Percentiles rank a stretch among this genome's conserved stretches.
These are phyloP conservation scores for Leptopilina clavipes DNA, from an alignment of 1,140 invertebrate species.

Conservation along the genomic window DNA sequence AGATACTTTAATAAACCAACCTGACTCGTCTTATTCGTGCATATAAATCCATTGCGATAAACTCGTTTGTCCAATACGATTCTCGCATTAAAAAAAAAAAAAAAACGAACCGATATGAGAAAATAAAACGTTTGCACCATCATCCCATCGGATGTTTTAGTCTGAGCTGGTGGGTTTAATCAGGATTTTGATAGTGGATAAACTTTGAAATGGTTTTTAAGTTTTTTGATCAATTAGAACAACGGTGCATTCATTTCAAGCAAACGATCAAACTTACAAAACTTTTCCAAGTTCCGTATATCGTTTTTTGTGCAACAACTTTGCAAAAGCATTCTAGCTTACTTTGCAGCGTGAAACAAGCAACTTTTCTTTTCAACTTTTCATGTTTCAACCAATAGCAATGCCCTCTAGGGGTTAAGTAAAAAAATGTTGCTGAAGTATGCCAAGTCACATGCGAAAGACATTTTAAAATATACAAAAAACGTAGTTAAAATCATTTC, in stretches of 20 bases:
- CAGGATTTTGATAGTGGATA: conserved; percentile 13
- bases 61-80: conserved; percentile 27
- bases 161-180: conserved; percentile 24
- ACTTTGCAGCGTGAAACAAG: conserved; percentile 20
- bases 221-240: conserved; percentile 33
- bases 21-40: conserved; percentile 6
- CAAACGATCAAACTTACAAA: conserved; percentile 10
- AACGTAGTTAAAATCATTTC: background rate
- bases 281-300: conserved; percentile 14
- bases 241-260: conserved; percentile 15
- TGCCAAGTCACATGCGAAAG: conserved; percentile 15
- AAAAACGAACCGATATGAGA: background rate
- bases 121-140: conserved; percentile 13
- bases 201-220: background rate
- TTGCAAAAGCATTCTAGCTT: conserved; percentile 7
- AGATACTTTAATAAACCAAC: background rate
- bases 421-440: conserved; percentile 20
- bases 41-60: conserved; percentile 28
- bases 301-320: conserved; percentile 25
- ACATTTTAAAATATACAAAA: background rate
- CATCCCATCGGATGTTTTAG: conserved; percentile 19
- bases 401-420: conserved; percentile 9
- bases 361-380: conserved; percentile 34
- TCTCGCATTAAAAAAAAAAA: no score
- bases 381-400: conserved; percentile 11